These are phyloP conservation scores for Byasa hedistus DNA, from an alignment of 2,888 invertebrate species.

Conservation along the genomic window DNA sequence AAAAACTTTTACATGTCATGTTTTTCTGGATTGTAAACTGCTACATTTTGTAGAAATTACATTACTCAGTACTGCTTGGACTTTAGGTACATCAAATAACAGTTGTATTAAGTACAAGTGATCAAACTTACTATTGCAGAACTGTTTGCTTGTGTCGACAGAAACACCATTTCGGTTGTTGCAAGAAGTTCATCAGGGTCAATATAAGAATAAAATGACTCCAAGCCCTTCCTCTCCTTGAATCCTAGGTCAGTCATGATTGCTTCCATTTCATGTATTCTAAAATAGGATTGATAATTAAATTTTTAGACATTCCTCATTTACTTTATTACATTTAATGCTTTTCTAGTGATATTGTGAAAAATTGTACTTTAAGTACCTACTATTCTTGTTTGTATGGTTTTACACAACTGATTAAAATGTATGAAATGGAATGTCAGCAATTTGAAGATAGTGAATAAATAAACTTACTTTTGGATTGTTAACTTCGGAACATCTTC, in stretches of 20 bases:
- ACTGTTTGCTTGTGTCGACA: constrained; percentile 45
- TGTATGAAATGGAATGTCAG: not conserved
- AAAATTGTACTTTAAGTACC: not conserved
- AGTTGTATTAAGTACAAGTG: too few species aligned
- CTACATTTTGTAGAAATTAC: too few species aligned
- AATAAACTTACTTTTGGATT: constrained; percentile 35
- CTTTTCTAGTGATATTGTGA: not conserved
- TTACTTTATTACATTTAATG: too few species aligned
- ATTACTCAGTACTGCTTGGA: too few species aligned
- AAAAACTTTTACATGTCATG: too few species aligned
- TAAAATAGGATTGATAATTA: constrained; percentile 22
- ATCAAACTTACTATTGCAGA: constrained; percentile 35
- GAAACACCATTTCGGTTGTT: constrained; percentile 48
- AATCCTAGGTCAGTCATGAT: constrained; percentile 30
- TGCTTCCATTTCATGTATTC: constrained; percentile 37
- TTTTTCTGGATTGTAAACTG: too few species aligned
- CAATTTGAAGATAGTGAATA: not conserved
- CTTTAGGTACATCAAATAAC: too few species aligned
- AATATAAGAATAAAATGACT: constrained; percentile 45
- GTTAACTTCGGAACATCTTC: constrained; percentile 33
- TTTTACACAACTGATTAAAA: not conserved
- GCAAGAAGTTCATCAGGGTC: constrained; percentile 55
- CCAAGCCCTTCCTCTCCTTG: constrained; percentile 43
- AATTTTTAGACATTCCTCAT: too few species aligned
- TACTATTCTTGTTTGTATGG: not conserved